Percentiles rank a stretch among this genome's conserved stretches.
Evolutionary conservation across 1,140 invertebrate species (phyloP).

Genomic region (Microplitis demolitor): DNA sequence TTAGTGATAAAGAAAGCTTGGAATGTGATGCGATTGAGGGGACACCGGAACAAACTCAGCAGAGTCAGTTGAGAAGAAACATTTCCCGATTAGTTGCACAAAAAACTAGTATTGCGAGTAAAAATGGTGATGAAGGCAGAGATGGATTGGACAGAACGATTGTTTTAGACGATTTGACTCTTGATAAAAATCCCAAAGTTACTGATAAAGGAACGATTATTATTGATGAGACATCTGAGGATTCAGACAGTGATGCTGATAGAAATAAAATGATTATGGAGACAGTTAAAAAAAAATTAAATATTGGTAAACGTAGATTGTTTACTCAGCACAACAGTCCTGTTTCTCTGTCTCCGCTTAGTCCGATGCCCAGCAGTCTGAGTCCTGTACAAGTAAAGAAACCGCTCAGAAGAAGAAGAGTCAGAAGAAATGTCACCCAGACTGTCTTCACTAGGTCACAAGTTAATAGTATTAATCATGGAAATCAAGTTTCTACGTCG

Average conservation of each 20-base stretch:
- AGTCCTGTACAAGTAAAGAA: slow-evolving; percentile 8
- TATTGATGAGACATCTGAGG: background rate
- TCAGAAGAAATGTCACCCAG: background rate
- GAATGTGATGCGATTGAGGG: too few species aligned
- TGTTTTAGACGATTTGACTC: background rate
- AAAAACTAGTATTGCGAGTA: too few species aligned
- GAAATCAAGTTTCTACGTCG: background rate
- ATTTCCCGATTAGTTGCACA: too few species aligned
- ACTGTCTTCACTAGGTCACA: too few species aligned
- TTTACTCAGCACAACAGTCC: slow-evolving; percentile 13
- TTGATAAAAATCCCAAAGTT: background rate
- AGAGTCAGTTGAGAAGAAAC: too few species aligned
- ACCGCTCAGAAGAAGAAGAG: slow-evolving; percentile 7
- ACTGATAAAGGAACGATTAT: background rate
- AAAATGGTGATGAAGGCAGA: background rate
- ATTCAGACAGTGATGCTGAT: background rate
- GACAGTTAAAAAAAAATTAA: background rate
- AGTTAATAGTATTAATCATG: too few species aligned
- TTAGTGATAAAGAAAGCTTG: too few species aligned
- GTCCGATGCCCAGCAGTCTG: background rate
- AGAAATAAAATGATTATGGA: background rate
- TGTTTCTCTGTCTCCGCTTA: background rate
- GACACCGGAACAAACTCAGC: too few species aligned
- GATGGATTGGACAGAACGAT: background rate
- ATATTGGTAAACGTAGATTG: slow-evolving; percentile 22